Base-by-base conservation (phyloP, 2,797 vertebrate species). In the Sciurus carolinensis region DNA sequence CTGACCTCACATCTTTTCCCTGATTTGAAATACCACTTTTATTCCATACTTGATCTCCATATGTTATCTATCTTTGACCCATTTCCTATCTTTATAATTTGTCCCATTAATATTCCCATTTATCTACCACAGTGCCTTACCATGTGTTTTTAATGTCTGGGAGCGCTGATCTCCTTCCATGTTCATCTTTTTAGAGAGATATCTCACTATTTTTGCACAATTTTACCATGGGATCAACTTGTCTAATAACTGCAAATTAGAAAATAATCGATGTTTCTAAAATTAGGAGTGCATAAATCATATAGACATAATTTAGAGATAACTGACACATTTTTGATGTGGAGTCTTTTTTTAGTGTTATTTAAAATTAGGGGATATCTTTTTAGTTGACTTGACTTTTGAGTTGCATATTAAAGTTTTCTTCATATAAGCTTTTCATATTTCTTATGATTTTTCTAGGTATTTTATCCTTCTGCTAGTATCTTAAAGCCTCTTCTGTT, bases 301-400 rank as follows among this genome's bases (percentile, higher is more conserved):
- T 75, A 26, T 24, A 42, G 15, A 1, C 52, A 67, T 30, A 76
- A 17, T 11, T 89, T 77, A 69, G 66, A 75, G 59, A 62, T 62
- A 62, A 93, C 50, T 52, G 59, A 67, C 17, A 77, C n/a, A 18
- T 90, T 81, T 93, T 96, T 50, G 17, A 52, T 93, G 26, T 36
- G 72, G 39, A 81, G 18, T 17, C 7, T 88, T 62, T n/a, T 85
- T 73, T 81, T n/a, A 54, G 18, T 50, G 22, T 52, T 77, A 44
- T 59, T 69, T 76, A 77, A 52, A 52, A 79, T 42, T 18, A 52
- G 50, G 22, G 14, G 15, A 15, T 54, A 72, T 54, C 14, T 85
- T 90, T 84, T 86, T 42, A 66, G 54, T 54, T 72, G 36, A 12
- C 64, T 57, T 36, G 84, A 33, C 8, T 67, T 92, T 44, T 66